A percentile compares a stretch with the other conserved stretches of the same genome.
Evolutionary conservation across 2,113 vertebrate species (phyloP).

Genomic region (Paedocypris sp.): DNA sequence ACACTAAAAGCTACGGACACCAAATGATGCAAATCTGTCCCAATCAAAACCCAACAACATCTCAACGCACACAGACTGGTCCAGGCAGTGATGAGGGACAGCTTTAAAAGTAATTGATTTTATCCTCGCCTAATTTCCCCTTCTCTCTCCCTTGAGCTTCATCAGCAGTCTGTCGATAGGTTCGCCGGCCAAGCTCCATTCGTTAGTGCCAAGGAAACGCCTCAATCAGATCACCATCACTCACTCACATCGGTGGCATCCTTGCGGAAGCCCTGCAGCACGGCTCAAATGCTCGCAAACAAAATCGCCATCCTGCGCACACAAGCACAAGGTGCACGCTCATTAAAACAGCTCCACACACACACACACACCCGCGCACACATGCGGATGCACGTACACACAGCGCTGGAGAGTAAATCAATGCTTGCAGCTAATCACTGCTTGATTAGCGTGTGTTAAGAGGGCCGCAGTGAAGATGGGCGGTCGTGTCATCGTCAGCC

Average conservation of each 20-base stretch:
- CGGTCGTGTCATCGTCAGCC: conserved; percentile 31
- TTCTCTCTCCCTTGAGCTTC: conserved; percentile 45
- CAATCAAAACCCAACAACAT: background rate
- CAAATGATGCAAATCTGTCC: background rate
- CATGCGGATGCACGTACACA: background rate
- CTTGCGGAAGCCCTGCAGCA: background rate
- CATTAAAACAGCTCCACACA: background rate
- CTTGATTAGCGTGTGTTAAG: conserved; percentile 6
- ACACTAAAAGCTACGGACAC: no score
- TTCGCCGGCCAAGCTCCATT: conserved; percentile 47
- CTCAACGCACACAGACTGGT: conserved; percentile 21
- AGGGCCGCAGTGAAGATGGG: background rate
- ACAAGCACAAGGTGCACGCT: conserved; percentile 1
- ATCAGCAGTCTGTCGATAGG: conserved; percentile 67
- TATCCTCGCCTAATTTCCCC: conserved; percentile 57
- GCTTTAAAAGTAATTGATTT: conserved; percentile 64
- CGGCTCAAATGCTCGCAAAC: conserved; percentile 6
- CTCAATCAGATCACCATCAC: conserved; percentile 65
- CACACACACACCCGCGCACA: background rate
- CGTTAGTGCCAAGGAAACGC: conserved; percentile 57
- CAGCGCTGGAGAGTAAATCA: conserved; percentile 5
- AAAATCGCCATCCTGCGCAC: conserved; percentile 24
- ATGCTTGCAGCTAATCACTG: conserved; percentile 12
- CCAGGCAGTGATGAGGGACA: conserved; percentile 47
- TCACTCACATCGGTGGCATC: conserved; percentile 34